Evolutionary conservation across 2,113 vertebrate species (phyloP), one percentile per base, ranked within the genome.

Genomic region (Sorex araneus): DNA sequence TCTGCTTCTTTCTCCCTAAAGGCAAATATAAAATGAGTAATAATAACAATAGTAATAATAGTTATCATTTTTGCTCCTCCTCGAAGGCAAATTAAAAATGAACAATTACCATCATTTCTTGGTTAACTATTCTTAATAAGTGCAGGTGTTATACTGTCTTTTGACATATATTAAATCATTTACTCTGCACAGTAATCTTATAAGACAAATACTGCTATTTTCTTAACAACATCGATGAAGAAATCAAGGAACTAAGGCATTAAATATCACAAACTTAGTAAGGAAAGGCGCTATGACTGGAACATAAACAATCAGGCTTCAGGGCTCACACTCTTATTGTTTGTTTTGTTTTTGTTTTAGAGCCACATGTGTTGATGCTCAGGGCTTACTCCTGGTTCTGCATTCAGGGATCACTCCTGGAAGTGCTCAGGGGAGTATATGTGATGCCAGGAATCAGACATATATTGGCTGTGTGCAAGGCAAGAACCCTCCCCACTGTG

Each of bases 1-100:
- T 93, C 83, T 92, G 86, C 47, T 90, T 95, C 70, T 73, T 25
- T 91, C 32, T 95, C 60, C 86, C 83, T 30, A 73, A 79, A 86
- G 67, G 79, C 71, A 93, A 92, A 90, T 90, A 87, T 87, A 93
- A 90, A 95, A 83, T 85, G 60, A 90, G 25, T 79, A 83, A 78
- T 83, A 92, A 85, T 89, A 83, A 47, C 40, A 84, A 90, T 6
- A 88, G 83, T 8, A 66, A 83, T 67, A 87, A 73, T 6, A 67
- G 64, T 50, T 75, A 75, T 89, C 3, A 60, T 85, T 96, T 90
- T 86, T 73, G 66, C 4, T 73, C 67, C 86, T 93, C 76, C 82
- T 93, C 54, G 71, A 93, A 87, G 77, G 73, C 82, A 90, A 91
- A 66, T 93, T 94, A 74, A 94, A 91, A 92, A 81, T 90, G 74